phyloP scores from a whole-genome alignment of 2,888 invertebrate species.

The Tetramorium bicarinatum region DNA sequence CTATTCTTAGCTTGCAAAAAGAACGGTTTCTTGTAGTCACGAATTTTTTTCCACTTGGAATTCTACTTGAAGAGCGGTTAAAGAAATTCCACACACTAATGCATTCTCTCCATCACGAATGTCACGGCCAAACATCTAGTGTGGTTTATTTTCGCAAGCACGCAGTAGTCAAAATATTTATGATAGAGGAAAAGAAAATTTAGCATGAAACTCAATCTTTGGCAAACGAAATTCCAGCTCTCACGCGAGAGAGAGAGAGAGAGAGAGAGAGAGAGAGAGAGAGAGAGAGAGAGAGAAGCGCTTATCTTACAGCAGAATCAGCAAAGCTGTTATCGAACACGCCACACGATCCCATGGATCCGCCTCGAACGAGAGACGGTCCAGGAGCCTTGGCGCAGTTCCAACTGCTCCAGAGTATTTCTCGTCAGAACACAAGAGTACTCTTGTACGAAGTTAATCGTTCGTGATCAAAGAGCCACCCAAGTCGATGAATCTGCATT shows the following conservation, averaged over 20 bases:
- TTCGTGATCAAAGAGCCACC: conserved; percentile 73
- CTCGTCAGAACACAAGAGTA: conserved; percentile 71
- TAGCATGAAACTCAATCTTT: conserved; percentile 3
- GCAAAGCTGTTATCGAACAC: conserved; percentile 78
- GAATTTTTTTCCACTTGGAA: background rate
- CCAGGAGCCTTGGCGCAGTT: conserved; percentile 74
- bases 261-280: background rate
- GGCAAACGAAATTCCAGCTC: background rate
- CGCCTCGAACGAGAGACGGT: conserved; percentile 79
- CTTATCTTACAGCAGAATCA: conserved; percentile 40
- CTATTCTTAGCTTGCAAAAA: background rate
- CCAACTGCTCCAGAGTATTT: conserved; percentile 67
- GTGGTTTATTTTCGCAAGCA: conserved; percentile 4
- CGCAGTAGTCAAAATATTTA: conserved; percentile 9
- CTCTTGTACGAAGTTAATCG: conserved; percentile 78
- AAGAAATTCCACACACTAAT: background rate
- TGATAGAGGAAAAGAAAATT: conserved; percentile 8
- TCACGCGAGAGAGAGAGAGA: background rate
- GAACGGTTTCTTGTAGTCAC: background rate
- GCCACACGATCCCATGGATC: conserved; percentile 67
- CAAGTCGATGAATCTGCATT: conserved; percentile 40
- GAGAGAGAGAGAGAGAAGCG: background rate
- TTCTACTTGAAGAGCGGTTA: background rate
- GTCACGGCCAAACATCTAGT: background rate
- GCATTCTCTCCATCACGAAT: background rate